These are phyloP conservation scores for Gonioctena quinquepunctata DNA, from an alignment of 1,140 invertebrate species.

Conservation along the genomic window DNA sequence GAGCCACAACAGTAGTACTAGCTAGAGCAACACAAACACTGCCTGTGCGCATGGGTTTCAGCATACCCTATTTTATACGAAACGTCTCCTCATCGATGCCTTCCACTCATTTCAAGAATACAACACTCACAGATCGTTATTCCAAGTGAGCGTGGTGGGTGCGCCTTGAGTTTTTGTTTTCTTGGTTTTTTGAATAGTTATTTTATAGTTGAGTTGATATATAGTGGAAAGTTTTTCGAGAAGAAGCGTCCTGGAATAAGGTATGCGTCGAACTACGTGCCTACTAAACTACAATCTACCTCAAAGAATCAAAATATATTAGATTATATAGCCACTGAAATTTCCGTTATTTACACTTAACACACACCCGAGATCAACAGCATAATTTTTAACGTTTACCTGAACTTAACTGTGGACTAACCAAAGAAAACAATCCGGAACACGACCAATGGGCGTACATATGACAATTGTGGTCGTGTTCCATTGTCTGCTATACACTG, in stretches of 20 bases:
- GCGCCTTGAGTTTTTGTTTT: constrained; percentile 1
- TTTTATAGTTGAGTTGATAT: constrained; percentile 10
- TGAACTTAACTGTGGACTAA: background rate
- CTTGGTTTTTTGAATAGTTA: constrained; percentile 7
- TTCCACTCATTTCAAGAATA: constrained; percentile 42
- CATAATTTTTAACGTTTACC: background rate
- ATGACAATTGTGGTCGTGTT: background rate
- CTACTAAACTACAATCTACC: constrained; percentile 50
- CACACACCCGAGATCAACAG: background rate
- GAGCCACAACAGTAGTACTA: constrained; percentile 47
- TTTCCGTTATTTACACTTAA: constrained; percentile 49
- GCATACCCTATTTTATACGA: constrained; percentile 52
- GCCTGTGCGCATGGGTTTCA: constrained; percentile 52
- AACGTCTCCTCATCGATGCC: constrained; percentile 49
- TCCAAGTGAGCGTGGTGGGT: background rate
- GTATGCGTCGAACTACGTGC: constrained; percentile 49
- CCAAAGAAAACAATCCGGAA: background rate
- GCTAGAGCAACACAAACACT: constrained; percentile 45
- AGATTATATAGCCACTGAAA: constrained; percentile 49
- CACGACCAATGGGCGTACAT: background rate
- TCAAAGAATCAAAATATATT: constrained; percentile 54
- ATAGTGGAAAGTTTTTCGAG: constrained; percentile 49
- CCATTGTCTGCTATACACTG: background rate
- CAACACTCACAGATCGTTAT: background rate
- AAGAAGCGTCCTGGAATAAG: constrained; percentile 44